Evolutionary conservation across 2,888 invertebrate species (phyloP), one percentile per base, ranked within the genome.

Genomic region (Torymus auratus): DNA sequence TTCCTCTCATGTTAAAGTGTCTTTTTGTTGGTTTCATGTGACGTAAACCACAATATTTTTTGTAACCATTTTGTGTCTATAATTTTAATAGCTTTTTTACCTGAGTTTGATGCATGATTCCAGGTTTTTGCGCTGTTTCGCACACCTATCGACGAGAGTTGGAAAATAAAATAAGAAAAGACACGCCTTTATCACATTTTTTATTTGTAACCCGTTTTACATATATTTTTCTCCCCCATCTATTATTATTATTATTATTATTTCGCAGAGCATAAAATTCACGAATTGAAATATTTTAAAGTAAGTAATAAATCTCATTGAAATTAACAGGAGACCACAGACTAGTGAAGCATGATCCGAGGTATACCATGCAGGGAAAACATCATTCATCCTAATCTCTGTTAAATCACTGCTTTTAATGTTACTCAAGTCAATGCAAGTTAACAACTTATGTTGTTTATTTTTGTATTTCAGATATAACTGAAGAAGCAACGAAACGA

Each of bases 311-410:
- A 87, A 85, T 87, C 80, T 87, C 89, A 89, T 89, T 90, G 80
- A 88, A 82, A 88, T 90, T 90, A 90, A 91, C 90, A 90, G 90
- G 90, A 88, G 85, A 84, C 88, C 85, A 88, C 88, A 87, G 84
- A 85, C 88, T 90, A 89, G 88, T 86, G 90, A 90, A 88, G 91
- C 91, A 91, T 91, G 90, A 89, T 86, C 87, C 88, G 88, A 90
- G 89, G 88, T 88, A 89, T 89, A 86, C 89, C 88, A 89, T 89
- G 89, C 90, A 90, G 91, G 89, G 88, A 91, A 82, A 87, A 88
- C 90, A 90, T 89, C 89, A 90, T 88, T 89, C 89, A 91, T 90
- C 87, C 88, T 89, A 90, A 90, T 90, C 88, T 89, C 88, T 89
- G 90, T 90, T 88, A 85, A 87, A 86, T 91, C 91, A 91, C 88